Base-by-base conservation (phyloP, 1,140 invertebrate species). In the Dermatophagoides farinae region DNA sequence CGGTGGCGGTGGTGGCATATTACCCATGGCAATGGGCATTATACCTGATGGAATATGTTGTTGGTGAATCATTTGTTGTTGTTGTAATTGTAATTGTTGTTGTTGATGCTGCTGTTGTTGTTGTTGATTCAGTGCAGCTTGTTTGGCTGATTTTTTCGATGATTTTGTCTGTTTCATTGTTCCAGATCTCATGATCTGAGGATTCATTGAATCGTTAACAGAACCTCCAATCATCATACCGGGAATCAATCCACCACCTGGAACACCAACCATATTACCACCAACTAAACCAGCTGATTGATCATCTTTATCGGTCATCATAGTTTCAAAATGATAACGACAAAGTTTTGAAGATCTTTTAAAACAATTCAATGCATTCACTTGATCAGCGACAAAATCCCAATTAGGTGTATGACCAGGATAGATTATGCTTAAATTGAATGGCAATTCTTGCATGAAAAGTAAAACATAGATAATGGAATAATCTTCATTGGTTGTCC, bases 311-410 rank as follows among this genome's bases (percentile, higher is more conserved):
- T 85, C 84, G 38, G 88, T 77, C 64, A 93, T 82, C 2, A 86
- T 79, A 25, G 76, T 77, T 66, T 90, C 85, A 61, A 76, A 82
- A 65, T 89, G 79, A 68, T 79, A 80, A 59, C 83, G 80, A 68
- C 89, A 93, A 67, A 90, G 85, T 66, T 89, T 86, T 6, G 87
- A 78, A n/a, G 88, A 86, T 40, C 88, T 76, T 68, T 86, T 88
- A 11, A 80, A 81, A 59, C 83, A 76, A 22, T 85, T 84, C 37
- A 66, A 67, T 54, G 82, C 79, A 70, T 87, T 92, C 0, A 97
- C 88, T 65, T 86, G 78, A 68, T 96, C 90, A n/a, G 88, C 80
- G 0, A 88, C 84, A 62, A 95, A 76, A 70, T 96, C 91, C 90
- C 90, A 96, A 74, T 96, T 96, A 4, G 87, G 83, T 9, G 82